A percentile compares a stretch with the other conserved stretches of the same genome.
phyloP scores from a whole-genome alignment of 2,113 vertebrate species.

The Sterrhoptilus dennistouni region DNA sequence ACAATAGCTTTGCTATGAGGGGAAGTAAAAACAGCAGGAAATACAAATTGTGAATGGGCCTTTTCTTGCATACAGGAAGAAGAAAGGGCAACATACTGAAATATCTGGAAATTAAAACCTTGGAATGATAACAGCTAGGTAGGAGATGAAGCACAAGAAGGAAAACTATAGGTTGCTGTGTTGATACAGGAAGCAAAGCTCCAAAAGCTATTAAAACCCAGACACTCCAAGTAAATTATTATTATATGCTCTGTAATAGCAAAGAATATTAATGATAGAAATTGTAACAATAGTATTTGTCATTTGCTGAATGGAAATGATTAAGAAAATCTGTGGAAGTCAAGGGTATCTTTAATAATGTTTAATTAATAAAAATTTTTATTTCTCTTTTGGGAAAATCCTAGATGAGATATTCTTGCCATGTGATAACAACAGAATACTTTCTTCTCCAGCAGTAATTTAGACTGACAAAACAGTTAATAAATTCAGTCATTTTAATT shows the following conservation, averaged over 20 bases:
- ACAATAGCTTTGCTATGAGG: background rate
- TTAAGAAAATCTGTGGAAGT: constrained; percentile 1
- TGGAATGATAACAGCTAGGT: background rate
- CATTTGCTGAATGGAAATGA: background rate
- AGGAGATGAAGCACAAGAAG: background rate
- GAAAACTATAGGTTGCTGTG: background rate
- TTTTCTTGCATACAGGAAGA: background rate
- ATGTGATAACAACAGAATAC: background rate
- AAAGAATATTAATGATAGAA: background rate
- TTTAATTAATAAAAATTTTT: constrained; percentile 5
- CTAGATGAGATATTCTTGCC: background rate
- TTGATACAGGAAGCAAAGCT: background rate
- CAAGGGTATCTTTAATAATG: background rate
- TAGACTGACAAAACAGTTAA: background rate
- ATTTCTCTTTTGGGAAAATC: background rate
- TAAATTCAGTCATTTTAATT: constrained; percentile 15
- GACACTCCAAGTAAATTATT: background rate
- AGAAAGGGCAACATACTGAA: background rate
- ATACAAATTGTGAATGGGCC: background rate
- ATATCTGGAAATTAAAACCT: background rate
- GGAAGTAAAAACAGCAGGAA: background rate
- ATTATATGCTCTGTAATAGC: background rate
- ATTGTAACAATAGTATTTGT: background rate
- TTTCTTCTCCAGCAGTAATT: background rate
- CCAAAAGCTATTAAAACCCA: background rate